phyloP scores from a whole-genome alignment of 2,888 invertebrate species.

The Pristionchus mayeri region DNA sequence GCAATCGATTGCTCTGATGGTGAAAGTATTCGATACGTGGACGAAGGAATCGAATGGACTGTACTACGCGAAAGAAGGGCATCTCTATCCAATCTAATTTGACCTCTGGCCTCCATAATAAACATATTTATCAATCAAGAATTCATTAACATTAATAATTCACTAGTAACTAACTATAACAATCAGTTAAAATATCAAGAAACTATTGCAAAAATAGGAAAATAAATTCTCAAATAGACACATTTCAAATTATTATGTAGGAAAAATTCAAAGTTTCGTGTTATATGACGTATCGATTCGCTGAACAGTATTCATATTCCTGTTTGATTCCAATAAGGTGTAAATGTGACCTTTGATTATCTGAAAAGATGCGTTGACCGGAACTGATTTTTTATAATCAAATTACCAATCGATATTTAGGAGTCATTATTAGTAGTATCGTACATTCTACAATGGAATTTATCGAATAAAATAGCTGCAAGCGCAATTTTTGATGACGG shows the following conservation, averaged over 20 bases:
- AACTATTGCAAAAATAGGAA: too few species aligned
- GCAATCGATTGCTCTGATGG: conserved; percentile 39
- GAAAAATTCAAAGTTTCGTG: not conserved
- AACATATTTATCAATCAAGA: too few species aligned
- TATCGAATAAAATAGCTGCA: not conserved
- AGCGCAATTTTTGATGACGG: not conserved
- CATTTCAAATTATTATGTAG: too few species aligned
- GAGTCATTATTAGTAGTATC: not conserved
- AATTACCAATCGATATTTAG: not conserved
- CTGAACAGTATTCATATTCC: not conserved
- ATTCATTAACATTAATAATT: too few species aligned
- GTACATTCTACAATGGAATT: not conserved
- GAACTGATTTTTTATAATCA: not conserved
- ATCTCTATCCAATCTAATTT: conserved; percentile 21
- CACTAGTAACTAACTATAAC: too few species aligned
- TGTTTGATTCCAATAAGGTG: not conserved
- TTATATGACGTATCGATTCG: not conserved
- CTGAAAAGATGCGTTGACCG: not conserved
- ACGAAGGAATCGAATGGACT: conserved; percentile 28
- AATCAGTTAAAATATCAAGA: too few species aligned
- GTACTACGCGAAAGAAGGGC: conserved; percentile 41
- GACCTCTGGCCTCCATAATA: too few species aligned
- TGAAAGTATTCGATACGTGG: conserved; percentile 8
- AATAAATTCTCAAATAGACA: too few species aligned
- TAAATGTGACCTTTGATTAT: not conserved